Base-by-base conservation (phyloP, 2,797 vertebrate species). In the Anabas testudineus region DNA sequence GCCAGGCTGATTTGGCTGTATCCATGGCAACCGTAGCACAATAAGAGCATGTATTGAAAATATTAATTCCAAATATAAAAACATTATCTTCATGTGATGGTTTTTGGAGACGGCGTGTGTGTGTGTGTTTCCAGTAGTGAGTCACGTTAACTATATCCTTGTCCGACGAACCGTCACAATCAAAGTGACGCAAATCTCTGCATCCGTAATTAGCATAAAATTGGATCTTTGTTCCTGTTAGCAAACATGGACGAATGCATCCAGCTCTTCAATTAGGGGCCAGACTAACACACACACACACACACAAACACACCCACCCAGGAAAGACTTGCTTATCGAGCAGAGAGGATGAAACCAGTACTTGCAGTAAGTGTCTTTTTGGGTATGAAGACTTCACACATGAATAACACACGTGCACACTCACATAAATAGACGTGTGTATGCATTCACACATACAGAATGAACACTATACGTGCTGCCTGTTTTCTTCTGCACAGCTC, bases 191-290 rank as follows among this genome's bases (percentile, higher is more conserved):
- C 51, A 78, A 78, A 86, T 71, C 60, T 71, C 67, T 24, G 59
- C 45, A 18, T 74, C 83, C 63, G 67, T 85, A 77, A 90, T 86
- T 65, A 67, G 72, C 81, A 83, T 85, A 66, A 82, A 85, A 89
- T 89, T 72, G 48, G 76, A 86, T 80, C 75, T 73, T 71, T 87
- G 80, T 83, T 78, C 67, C 39, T 82, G 70, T 80, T 77, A 72
- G 80, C 73, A 82, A 85, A 87, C 80, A 81, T 18, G 68, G 67
- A 39, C 42, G 75, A 78, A 71, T 7, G 0, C 59, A 71, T 63
- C 53, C 56, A 21, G 65, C 66, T 55, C 67, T 58, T 72, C 65
- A 68, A 68, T 82, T 75, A 77, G 56, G 21, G 21, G 30, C 34
- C 39, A 0, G 7, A 43, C 55, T 13, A 9, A 73, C 54, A 55